Evolutionary conservation across 1,140 invertebrate genomes (phyloP), one percentile per base, ranked within the genome.

Genomic region (Drosophila santomea): DNA sequence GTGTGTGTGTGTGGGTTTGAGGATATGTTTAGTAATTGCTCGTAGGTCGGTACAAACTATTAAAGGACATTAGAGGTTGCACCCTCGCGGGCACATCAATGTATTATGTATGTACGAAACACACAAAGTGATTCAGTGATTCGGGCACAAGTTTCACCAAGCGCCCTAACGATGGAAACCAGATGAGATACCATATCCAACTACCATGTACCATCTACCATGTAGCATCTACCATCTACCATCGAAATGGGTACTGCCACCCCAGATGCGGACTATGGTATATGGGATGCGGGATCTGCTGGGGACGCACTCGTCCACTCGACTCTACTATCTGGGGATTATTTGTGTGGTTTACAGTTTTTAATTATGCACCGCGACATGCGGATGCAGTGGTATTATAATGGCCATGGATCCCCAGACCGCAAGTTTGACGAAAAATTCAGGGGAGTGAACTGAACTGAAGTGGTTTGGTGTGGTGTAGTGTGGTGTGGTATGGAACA

Each of bases 311-410:
- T 8, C 44, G 25, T 15, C 32, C 50, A 43, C 23, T 57, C 59
- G 35, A 3, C 36, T n/a, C 68, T 88, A 80, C 83, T 89, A 88
- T 88, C 83, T 77, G 76, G 83, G 83, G 83, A 88, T 88, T 88
- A 89, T 89, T 80, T 80, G 80, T 88, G 84, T 89, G 83, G 84
- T 84, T 88, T 88, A 89, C 84, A 88, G 73, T 89, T 88, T 88
- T 84, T 88, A 85, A 85, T 85, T 85, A 85, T 85, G 81, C 81
- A 85, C 61, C 67, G 82, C 78, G 81, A 86, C 67, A 85, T 78
- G 81, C 64, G 28, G 15, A 55, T 50, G 56, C 36, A 44, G 44
- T 36, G 61, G 28, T 23, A 38, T 17, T 15, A 45, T 14, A 36
- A 32, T 35, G 45, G 38, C 15, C 15, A 20, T 35, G 15, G 12